Evolutionary conservation across 2,888 invertebrate species (phyloP).

Genomic region (Acanthosepion lycidas): DNA sequence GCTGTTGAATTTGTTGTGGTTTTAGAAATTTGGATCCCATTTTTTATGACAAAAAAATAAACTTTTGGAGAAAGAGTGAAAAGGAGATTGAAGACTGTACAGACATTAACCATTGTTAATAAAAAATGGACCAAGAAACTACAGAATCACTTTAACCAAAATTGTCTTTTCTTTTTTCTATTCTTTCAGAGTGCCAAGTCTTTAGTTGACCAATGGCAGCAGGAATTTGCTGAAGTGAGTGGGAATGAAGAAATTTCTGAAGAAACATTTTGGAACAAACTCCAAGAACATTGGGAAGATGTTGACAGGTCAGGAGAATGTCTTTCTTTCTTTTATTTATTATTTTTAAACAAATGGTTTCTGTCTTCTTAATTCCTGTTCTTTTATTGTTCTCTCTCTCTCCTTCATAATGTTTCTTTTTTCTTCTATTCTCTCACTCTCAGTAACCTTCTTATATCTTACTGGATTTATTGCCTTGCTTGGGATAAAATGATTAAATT

Average conservation of each 20-base stretch:
- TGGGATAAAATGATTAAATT: too few relatives aligned
- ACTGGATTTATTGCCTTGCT: too few relatives aligned
- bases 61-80: too few relatives aligned
- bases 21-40: not conserved
- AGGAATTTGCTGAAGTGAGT: conserved; percentile 70
- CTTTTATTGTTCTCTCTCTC: too few relatives aligned
- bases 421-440: too few relatives aligned
- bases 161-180: not conserved
- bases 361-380: too few relatives aligned
- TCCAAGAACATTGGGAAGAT: conserved; percentile 75
- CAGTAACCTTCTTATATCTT: too few relatives aligned
- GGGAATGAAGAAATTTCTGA: conserved; percentile 62
- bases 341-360: too few relatives aligned
- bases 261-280: conserved; percentile 75
- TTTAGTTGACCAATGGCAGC: conserved; percentile 72
- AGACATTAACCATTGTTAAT: too few relatives aligned
- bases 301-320: conserved; percentile 78
- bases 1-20: not conserved
- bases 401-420: too few relatives aligned
- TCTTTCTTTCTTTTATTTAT: not conserved
- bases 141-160: not conserved
- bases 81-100: too few relatives aligned
- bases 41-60: not conserved
- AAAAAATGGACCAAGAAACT: too few relatives aligned
- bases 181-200: conserved; percentile 58